Base-by-base conservation (phyloP, 2,888 invertebrate species). In the Epirrita christyi region DNA sequence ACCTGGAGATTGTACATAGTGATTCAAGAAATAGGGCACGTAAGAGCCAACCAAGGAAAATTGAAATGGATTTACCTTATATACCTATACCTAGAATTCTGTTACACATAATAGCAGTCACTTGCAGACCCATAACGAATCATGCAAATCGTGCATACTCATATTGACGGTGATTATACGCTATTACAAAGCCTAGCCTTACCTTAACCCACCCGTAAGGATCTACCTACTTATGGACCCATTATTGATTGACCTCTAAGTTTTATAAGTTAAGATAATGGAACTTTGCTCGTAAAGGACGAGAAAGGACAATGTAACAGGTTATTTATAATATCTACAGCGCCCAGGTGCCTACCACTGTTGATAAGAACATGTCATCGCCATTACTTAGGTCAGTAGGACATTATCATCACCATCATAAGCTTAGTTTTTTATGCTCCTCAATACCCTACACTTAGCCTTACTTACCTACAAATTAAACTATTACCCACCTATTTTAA, bases 111-210 rank as follows among this genome's bases (percentile, higher is more conserved):
- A 32, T 37, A 27, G 9, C 21, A 37, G 13, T 50, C 14, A 29
- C 14, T 42, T 29, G 52, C 32, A 42, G 15, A 52, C 53, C 55
- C 59, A 57, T 53, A 62, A 45, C 48, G 48, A 63, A 70, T 72
- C 71, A 77, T 73, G 75, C 63, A 73, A 69, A 76, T 67, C 63
- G 67, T 71, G 67, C 65, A 61, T 65, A 72, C 47, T 63, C 64
- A 59, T 64, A 68, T 65, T 63, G 64, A 60, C 49, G 45, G 62
- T 64, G 40, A 75, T 75, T 75, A 74, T 57, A 67, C 34, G 68
- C 56, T 45, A 72, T 75, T 74, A 71, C 61, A 66, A 62, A 63
- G 61, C 62, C 53, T 71, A 74, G 67, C 77, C 76, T 76, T 74
- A 56, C 64, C 2, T 29, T 32, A 32, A 9, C 45, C 67, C 3